A percentile compares a stretch with the other conserved stretches of the same genome.
These are phyloP conservation scores for Alviniconcha marisindica DNA, from an alignment of 1,140 invertebrate genomes.

Conservation along the genomic window DNA sequence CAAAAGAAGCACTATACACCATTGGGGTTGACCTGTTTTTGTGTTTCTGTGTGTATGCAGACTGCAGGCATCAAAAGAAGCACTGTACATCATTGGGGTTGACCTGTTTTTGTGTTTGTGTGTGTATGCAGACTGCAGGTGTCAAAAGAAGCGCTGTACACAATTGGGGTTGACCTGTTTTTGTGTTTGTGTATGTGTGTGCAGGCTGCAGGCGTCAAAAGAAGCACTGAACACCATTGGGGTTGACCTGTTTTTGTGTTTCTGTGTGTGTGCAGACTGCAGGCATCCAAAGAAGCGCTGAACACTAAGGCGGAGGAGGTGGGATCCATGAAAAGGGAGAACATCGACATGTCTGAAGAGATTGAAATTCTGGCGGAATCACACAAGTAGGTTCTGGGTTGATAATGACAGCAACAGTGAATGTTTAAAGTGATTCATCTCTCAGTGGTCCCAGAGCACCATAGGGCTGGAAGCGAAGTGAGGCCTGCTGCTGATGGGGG, in stretches of 20 bases:
- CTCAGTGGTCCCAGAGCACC: too few species aligned
- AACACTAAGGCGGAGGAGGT: conserved; percentile 69
- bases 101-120: not conserved
- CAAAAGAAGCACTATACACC: conserved; percentile 61
- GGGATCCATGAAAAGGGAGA: conserved; percentile 67
- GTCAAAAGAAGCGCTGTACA: conserved; percentile 61
- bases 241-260: conserved; percentile 4
- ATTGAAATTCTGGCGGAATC: conserved; percentile 66
- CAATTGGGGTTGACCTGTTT: too few species aligned
- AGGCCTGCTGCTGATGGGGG: too few species aligned
- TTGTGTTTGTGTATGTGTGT: conserved; percentile 13
- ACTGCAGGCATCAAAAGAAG: too few species aligned
- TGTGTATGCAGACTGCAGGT: conserved; percentile 60
- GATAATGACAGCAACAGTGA: too few species aligned
- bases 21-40: too few species aligned
- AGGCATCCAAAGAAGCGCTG: conserved; percentile 61
- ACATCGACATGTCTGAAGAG: conserved; percentile 64
- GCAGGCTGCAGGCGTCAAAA: not conserved
- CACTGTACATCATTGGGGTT: not conserved
- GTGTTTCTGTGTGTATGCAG: conserved; percentile 1
- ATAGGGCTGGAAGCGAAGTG: too few species aligned
- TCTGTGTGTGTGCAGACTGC: conserved; percentile 58
- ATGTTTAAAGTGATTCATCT: too few species aligned
- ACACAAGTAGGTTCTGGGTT: conserved; percentile 73
- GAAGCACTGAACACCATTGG: too few species aligned